phyloP scores from a whole-genome alignment of 1,140 invertebrate genomes.

The Diabrotica undecimpunctata region DNA sequence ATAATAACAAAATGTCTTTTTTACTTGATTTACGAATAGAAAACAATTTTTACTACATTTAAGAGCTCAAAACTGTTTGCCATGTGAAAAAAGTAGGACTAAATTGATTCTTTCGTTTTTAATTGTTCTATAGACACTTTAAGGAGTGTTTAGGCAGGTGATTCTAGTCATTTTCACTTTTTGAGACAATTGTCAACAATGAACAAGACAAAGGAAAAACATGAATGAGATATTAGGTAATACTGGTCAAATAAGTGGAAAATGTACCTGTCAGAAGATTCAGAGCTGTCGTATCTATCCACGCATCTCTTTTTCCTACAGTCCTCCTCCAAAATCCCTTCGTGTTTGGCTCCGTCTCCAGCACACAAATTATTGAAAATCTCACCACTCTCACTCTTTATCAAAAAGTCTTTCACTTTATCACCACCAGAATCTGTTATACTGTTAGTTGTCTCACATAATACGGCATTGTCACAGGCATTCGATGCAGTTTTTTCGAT shows the following conservation, averaged over 20 bases:
- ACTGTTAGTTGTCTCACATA: conserved; percentile 28
- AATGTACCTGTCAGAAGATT: conserved; percentile 79
- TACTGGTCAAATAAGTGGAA: background rate
- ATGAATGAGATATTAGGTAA: too few species aligned
- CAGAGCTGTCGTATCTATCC: conserved; percentile 84
- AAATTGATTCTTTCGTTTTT: too few species aligned
- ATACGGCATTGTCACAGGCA: conserved; percentile 32
- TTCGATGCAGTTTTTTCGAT: conserved; percentile 40
- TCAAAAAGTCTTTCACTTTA: conserved; percentile 39
- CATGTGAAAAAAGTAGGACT: too few species aligned
- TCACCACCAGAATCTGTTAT: conserved; percentile 27
- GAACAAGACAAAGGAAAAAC: too few species aligned
- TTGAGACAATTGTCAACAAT: too few species aligned
- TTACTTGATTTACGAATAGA: too few species aligned
- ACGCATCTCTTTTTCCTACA: conserved; percentile 78
- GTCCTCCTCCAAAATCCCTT: conserved; percentile 48
- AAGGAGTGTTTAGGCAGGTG: too few species aligned
- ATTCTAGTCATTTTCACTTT: too few species aligned
- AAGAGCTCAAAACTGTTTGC: too few species aligned
- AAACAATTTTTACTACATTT: too few species aligned
- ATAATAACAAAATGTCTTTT: too few species aligned
- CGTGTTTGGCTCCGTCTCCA: conserved; percentile 31
- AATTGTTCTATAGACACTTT: too few species aligned
- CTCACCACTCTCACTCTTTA: conserved; percentile 39
- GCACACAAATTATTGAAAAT: conserved; percentile 38